Conservation (phyloP, 2,888 invertebrate genomes). For the Pecten maximus region DNA sequence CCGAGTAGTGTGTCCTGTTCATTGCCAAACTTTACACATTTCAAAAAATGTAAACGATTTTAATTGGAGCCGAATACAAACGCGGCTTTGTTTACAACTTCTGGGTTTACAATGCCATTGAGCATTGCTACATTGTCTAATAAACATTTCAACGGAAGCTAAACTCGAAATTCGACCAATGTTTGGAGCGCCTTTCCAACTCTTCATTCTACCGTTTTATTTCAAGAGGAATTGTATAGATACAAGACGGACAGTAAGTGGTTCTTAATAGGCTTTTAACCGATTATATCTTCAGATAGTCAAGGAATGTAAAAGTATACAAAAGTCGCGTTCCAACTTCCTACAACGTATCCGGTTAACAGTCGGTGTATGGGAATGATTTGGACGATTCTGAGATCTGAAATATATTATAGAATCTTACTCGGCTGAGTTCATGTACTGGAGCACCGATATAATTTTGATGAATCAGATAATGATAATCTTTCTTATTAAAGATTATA, state of each 20-base stretch:
- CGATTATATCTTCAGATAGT: background rate
- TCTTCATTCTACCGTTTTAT: background rate
- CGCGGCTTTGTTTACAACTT: background rate
- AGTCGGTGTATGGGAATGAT: background rate
- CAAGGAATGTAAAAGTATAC: background rate
- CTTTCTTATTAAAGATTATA: no score
- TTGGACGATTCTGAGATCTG: background rate
- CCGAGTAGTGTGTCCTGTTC: slow-evolving; percentile 14
- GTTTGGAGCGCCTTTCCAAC: background rate
- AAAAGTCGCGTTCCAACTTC: background rate
- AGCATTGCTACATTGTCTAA: background rate
- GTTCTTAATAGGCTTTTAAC: background rate
- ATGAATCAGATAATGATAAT: no score
- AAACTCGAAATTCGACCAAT: background rate
- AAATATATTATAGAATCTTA: background rate
- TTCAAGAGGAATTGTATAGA: background rate
- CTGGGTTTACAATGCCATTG: background rate
- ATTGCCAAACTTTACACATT: slow-evolving; percentile 19
- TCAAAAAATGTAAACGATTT: slow-evolving; percentile 19
- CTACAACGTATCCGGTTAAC: background rate
- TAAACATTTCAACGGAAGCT: slow-evolving; percentile 23
- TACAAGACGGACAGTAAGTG: slow-evolving; percentile 11
- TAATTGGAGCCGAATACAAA: background rate
- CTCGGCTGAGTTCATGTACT: background rate
- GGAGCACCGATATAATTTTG: no score